These are phyloP conservation scores for Tinea semifulvella DNA, from an alignment of 2,888 invertebrate species.

Conservation along the genomic window DNA sequence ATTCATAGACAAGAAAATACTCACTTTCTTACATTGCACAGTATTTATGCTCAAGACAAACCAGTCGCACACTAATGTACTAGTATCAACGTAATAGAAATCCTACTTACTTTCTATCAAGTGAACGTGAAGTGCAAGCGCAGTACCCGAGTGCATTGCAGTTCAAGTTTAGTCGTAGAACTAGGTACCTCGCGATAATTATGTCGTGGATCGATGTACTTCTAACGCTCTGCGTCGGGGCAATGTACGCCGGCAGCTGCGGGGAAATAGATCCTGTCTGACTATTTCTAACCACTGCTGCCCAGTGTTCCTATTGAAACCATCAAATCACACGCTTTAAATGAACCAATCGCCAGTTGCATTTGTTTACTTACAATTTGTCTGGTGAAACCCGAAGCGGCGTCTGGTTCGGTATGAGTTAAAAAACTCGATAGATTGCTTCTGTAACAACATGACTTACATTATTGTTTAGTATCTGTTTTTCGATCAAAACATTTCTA, in stretches of 20 bases:
- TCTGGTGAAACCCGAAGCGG: neutral
- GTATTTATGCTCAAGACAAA: too few relatives aligned
- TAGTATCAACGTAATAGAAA: conserved; percentile 35
- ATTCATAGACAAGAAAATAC: too few relatives aligned
- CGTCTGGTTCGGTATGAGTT: neutral
- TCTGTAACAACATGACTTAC: too few relatives aligned
- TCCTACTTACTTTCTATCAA: conserved; percentile 54
- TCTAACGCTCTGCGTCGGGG: conserved; percentile 53
- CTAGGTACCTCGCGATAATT: conserved; percentile 10
- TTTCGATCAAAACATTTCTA: too few relatives aligned
- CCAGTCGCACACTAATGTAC: neutral
- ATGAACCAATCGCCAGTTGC: neutral
- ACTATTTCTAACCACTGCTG: conserved; percentile 23
- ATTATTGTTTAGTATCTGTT: too few relatives aligned
- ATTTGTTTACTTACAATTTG: conserved; percentile 7
- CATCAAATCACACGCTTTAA: conserved; percentile 10
- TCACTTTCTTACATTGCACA: too few relatives aligned
- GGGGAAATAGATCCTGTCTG: conserved; percentile 64
- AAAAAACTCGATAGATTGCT: too few relatives aligned
- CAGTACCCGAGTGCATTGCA: conserved; percentile 34
- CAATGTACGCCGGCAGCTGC: conserved; percentile 64
- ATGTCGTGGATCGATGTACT: conserved; percentile 59
- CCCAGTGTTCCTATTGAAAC: conserved; percentile 30
- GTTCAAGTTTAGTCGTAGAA: conserved; percentile 57
- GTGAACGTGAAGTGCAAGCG: conserved; percentile 58